Evolutionary conservation across 2,888 invertebrate genomes (phyloP), one percentile per base, ranked within the genome.

Genomic region (Hypomecis atomaria): DNA sequence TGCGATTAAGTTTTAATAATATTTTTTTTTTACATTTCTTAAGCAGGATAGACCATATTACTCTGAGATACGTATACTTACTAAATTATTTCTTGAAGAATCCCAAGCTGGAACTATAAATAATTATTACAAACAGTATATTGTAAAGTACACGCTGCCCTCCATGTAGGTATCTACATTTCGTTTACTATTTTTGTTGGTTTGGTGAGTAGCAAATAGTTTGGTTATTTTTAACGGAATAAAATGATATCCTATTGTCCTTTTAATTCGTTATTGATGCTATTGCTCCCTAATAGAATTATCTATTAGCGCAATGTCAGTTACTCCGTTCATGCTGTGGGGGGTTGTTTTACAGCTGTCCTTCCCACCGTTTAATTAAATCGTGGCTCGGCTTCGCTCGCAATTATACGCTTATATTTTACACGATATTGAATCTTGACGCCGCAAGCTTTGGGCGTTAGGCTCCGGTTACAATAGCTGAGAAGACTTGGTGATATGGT

Each of bases 331-430:
- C 60, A 33, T 42, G 42, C 52, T 47, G 45, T 56, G 34, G 45
- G 33, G 57, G 55, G 38, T 50, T 63, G 71, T 70, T 73, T 71
- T 71, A 70, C 71, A 68, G 70, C 71, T 71, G 73, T 71, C 73
- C 68, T 53, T 47, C 37, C 37, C 57, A 47, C 50, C 61, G 60
- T 72, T 73, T 73, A 73, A 71, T 71, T 73, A 71, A 73, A 73
- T 65, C 59, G 57, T 55, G 52, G 47, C 65, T 58, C 63, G 66
- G 64, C 65, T 69, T 66, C 62, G 59, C 66, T 68, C 65, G 67
- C 67, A 71, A 73, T 73, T 71, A 71, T 66, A 66, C 65, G 49
- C 62, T 68, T 59, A 59, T 69, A 64, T 66, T 70, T 67, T 72
- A 69, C 60, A 65, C 66, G 60, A 70, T 71, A 71, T 70, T 71